A percentile compares a stretch with the other conserved stretches of the same genome.
These are phyloP conservation scores for Mimumesa dahlbomi DNA, from an alignment of 2,888 invertebrate species.

Conservation along the genomic window DNA sequence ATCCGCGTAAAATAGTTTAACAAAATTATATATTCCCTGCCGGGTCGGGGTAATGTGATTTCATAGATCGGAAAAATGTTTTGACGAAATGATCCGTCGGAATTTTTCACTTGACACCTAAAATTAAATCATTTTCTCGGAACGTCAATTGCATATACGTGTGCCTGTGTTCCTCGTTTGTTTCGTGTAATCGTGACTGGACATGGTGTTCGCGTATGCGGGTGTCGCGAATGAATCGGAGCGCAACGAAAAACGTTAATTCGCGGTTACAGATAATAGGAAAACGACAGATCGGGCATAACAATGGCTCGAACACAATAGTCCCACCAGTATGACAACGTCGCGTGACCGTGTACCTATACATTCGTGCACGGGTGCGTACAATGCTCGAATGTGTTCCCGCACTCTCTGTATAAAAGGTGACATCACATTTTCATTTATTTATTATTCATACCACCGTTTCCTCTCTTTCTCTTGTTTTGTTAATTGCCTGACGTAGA, in stretches of 20 bases:
- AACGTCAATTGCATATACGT: not conserved
- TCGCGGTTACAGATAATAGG: slow-evolving; percentile 30
- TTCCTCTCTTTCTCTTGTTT: not conserved
- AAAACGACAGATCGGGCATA: slow-evolving; percentile 20
- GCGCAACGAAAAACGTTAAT: slow-evolving; percentile 25
- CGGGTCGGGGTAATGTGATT: too few species aligned
- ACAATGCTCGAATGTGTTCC: slow-evolving; percentile 4
- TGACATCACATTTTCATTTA: slow-evolving; percentile 36
- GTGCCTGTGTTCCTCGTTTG: not conserved
- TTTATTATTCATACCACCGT: slow-evolving; percentile 41
- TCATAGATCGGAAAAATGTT: too few species aligned
- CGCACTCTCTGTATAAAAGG: slow-evolving; percentile 3
- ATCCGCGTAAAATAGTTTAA: too few species aligned
- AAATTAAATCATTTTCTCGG: too few species aligned
- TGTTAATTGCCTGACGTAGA: slow-evolving; percentile 14
- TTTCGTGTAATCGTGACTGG: not conserved
- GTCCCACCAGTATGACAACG: not conserved
- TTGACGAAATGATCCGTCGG: too few species aligned
- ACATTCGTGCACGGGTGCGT: not conserved
- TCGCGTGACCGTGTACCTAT: slow-evolving; percentile 15
- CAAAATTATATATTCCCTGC: too few species aligned
- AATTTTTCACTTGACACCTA: too few species aligned
- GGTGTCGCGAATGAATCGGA: slow-evolving; percentile 21
- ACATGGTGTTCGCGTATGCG: not conserved
- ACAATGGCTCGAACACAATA: slow-evolving; percentile 28